Evolutionary conservation across 2,888 invertebrate species (phyloP).

Genomic region (Noctua janthina): DNA sequence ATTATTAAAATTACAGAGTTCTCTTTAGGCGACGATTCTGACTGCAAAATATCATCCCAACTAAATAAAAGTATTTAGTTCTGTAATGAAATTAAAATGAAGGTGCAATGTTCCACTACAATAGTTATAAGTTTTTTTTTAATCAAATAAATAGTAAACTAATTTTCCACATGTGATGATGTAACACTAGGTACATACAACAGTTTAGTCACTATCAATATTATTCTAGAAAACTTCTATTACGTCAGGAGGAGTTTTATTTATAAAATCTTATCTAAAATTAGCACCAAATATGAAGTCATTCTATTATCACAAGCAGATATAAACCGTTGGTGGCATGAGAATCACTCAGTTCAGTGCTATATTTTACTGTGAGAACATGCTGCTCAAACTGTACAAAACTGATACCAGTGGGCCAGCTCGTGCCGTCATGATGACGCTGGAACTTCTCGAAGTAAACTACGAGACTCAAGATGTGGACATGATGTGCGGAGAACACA

Average conservation of each 20-base stretch:
- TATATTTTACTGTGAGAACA: background rate
- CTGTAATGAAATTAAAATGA: background rate
- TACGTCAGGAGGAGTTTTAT: slow-evolving; percentile 28
- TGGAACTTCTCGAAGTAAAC: slow-evolving; percentile 70
- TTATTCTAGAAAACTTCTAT: background rate
- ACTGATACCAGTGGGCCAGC: slow-evolving; percentile 39
- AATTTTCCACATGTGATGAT: background rate
- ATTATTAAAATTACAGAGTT: background rate
- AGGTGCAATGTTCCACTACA: background rate
- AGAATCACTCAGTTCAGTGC: background rate
- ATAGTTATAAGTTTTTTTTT: background rate
- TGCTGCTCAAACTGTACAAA: background rate
- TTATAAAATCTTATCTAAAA: slow-evolving; percentile 56
- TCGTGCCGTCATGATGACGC: slow-evolving; percentile 71
- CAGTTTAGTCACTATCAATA: background rate
- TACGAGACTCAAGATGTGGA: slow-evolving; percentile 65
- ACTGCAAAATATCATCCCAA: background rate
- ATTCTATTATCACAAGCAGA: slow-evolving; percentile 54
- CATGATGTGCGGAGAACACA: slow-evolving; percentile 61
- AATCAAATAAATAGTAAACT: too few relatives aligned
- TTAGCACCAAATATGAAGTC: slow-evolving; percentile 29
- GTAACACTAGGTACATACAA: background rate
- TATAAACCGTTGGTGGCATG: background rate
- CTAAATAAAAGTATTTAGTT: background rate
- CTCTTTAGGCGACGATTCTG: background rate